Conservation (phyloP, 2,888 invertebrate species). For the Dicranocentrus wangi region DNA sequence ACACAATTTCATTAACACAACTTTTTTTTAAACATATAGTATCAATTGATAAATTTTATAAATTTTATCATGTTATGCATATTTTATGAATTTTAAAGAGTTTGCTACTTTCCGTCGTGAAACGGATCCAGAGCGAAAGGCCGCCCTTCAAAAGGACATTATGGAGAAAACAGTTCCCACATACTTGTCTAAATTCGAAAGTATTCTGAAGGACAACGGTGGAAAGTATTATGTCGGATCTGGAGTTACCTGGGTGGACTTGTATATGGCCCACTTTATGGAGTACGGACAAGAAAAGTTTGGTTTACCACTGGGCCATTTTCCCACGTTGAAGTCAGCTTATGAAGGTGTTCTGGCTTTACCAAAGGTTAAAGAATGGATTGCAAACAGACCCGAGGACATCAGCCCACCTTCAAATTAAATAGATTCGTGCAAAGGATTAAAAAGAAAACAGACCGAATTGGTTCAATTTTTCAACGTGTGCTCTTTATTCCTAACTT, state of each 20-base stretch:
- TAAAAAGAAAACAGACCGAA: too few relatives aligned
- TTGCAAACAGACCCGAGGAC: conserved; percentile 77
- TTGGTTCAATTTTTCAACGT: too few relatives aligned
- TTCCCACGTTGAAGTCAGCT: conserved; percentile 77
- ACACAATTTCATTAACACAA: too few relatives aligned
- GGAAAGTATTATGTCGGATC: neutral
- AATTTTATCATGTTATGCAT: neutral
- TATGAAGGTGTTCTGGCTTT: conserved; percentile 78
- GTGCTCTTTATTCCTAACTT: too few relatives aligned
- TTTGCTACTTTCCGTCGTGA: conserved; percentile 19
- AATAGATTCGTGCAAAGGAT: neutral
- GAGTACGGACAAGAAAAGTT: neutral
- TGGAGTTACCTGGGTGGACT: conserved; percentile 51
- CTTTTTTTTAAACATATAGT: neutral
- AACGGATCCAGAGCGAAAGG: conserved; percentile 30
- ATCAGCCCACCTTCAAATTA: neutral
- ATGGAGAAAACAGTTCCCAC: conserved; percentile 8
- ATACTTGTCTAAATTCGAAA: conserved; percentile 34
- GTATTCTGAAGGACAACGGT: conserved; percentile 9
- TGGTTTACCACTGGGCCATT: conserved; percentile 77
- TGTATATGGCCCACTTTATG: conserved; percentile 40
- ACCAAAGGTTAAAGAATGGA: conserved; percentile 78
- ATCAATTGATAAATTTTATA: neutral
- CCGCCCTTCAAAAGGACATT: neutral
- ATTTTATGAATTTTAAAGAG: neutral